Percentiles rank a stretch among this genome's conserved stretches.
Evolutionary conservation across 2,797 vertebrate species (phyloP).

Genomic region (Takifugu rubripes): DNA sequence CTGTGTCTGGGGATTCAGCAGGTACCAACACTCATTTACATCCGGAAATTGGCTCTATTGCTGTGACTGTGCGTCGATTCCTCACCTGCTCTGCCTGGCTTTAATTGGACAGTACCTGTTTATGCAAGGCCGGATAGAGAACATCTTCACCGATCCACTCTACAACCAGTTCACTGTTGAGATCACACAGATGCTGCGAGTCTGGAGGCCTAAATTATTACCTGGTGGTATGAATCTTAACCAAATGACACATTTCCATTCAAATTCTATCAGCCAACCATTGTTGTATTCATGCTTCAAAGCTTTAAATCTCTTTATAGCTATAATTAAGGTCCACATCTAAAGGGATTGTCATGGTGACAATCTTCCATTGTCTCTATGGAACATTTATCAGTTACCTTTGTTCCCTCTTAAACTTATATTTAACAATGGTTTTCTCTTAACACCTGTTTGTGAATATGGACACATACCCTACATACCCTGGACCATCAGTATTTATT

Average conservation of each 20-base stretch:
- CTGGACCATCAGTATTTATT: background rate
- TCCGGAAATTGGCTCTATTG: background rate
- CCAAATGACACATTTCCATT: background rate
- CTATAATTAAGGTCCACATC: too few relatives aligned
- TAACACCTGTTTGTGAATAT: too few relatives aligned
- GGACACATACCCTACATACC: too few relatives aligned
- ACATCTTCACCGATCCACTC: slow-evolving; percentile 94
- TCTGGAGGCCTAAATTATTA: slow-evolving; percentile 85
- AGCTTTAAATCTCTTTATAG: background rate
- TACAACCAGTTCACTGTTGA: slow-evolving; percentile 88
- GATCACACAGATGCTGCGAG: slow-evolving; percentile 87
- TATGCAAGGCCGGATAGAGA: slow-evolving; percentile 93
- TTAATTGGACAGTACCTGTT: slow-evolving; percentile 84
- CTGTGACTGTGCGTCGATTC: background rate
- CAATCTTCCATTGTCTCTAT: too few relatives aligned
- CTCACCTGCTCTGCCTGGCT: background rate
- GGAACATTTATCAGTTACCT: too few relatives aligned
- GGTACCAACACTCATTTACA: slow-evolving; percentile 67
- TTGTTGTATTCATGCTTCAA: background rate
- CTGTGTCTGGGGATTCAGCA: slow-evolving; percentile 98
- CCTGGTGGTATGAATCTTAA: slow-evolving; percentile 78
- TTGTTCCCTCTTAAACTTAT: too few relatives aligned
- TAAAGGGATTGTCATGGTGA: too few relatives aligned
- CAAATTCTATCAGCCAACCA: background rate
- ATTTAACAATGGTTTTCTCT: too few relatives aligned